Base-by-base conservation (phyloP, 2,113 vertebrate genomes). In the Phrynocephalus versicolor region DNA sequence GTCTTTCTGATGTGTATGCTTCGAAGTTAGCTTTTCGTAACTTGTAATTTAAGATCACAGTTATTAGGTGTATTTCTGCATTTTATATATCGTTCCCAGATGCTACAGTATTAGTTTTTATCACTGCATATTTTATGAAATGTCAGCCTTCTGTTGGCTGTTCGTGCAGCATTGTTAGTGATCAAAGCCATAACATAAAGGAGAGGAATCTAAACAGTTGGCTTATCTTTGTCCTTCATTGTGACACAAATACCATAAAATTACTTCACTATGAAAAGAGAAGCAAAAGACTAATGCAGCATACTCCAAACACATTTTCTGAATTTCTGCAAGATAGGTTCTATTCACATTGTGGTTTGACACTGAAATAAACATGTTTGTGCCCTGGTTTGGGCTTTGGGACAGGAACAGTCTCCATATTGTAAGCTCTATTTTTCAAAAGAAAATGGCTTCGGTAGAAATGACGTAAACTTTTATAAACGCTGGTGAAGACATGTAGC, bases 91-190 rank as follows among this genome's bases (percentile, higher is more conserved):
- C 91, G 19, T 94, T 97, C 96, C 97, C 97, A 97, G 97, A 97
- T 97, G 97, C 96, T 96, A 95, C 96, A 96, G 96, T 97, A 97
- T 97, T 96, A 97, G 96, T 96, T 97, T 97, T 97, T 97, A 97
- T 97, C 97, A 96, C 97, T 97, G 96, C 96, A 97, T 97, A 97
- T 97, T 97, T 97, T 97, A 97, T 96, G 96, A 97, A 97, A 97
- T 97, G 97, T 97, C 97, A 97, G 96, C 97, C 96, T 97, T 97
- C 97, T 97, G 97, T 96, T 97, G 96, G 96, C 95, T 97, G 96
- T 96, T 97, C 96, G 92, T 33, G 21, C 95, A 96, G 96, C 95
- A 97, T 97, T 97, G 96, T 97, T 97, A 96, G 96, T 96, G 96
- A 97, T 97, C 97, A 97, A 96, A 97, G 96, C 92, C 96, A 96